Base-by-base conservation (phyloP, 2,888 invertebrate genomes). In the Yponomeuta cagnagella region DNA sequence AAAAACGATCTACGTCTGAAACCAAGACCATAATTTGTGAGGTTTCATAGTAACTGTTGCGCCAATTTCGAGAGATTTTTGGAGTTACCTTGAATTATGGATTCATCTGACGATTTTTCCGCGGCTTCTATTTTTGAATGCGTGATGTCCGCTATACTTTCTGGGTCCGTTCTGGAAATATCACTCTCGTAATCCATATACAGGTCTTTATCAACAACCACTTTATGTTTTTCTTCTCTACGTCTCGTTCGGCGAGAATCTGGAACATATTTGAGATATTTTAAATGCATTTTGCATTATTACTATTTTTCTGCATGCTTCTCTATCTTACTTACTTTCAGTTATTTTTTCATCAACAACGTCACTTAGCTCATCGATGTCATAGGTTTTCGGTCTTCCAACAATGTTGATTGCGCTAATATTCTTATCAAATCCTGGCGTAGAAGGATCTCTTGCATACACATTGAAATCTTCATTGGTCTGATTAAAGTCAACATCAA, bases 351-450 rank as follows among this genome's bases (percentile, higher is more conserved):
- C 75, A 5, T 77, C 76, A 65, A 71, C 70, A 73, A 73, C 71
- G 72, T 76, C 72, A 71, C 77, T 81, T 67, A 89, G 73, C 12
- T 90, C 88, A 73, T 86, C 85, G 63, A 89, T 76, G 63, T 85
- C 80, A 69, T 89, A 89, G 5, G 87, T 73, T 76, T 84, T 88
- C 4, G 85, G 88, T 74, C 90, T 81, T 71, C 89, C 90, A 70
- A 90, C 75, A 2, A 82, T 72, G 71, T 73, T 78, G 9, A 76
- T 77, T 86, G 65, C 76, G 80, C 71, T 77, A 81, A 31, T 58
- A 58, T 58, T 58, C 15, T 58, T 33, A 33, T 33, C 52, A 58
- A 58, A 15, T 15, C 4, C 12, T 10, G 4, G 52, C 52, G 52
- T 15, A 15, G 15, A 58, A 58, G 52, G 3, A 58, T 58, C 12